Base-by-base conservation (phyloP, 2,888 invertebrate species). In the Sicus ferrugineus region DNA sequence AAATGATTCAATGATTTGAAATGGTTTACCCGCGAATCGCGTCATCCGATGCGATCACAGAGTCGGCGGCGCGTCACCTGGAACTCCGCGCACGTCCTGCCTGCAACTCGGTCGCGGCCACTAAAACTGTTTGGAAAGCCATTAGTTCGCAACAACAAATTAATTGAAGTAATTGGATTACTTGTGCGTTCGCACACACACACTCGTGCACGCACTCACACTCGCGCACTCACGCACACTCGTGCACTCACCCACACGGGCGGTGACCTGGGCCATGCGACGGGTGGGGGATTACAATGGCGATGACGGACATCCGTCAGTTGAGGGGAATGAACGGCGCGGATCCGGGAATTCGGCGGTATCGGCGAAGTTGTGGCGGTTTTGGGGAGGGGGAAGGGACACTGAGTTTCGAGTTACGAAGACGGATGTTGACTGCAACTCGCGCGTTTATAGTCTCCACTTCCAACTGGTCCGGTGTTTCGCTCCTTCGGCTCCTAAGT, bases 161-260 rank as follows among this genome's bases (percentile, higher is more conserved):
- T 52, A 65, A 65, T 65, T 52, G 65, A 65, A 65, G 65, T 65
- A 65, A 65, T 65, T 52, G 65, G 65, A 65, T 65, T 65, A 65
- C 52, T n/a, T 52, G 50, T 23, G 52, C 30, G 64, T 54, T 54
- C 38, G 26, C 52, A 31, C 64, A 23, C 59, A 31, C 56, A 30
- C 31, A 48, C 5, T 30, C 52, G 34, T 1, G 52, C 16, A 23
- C 75, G 76, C 72, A 75, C 74, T 74, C 72, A 65, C 71, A 68
- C 72, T 63, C 67, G 59, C 62, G 67, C 34, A 70, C 65, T 67
- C 52, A 38, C 42, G 58, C 19, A 70, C 21, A 42, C 56, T 56
- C 34, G 67, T n/a, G 0, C 38, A 54, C 23, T 34, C 38, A 34
- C 11, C 14, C 16, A 54, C 21, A 26, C 16, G 63, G n/a, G n/a